phyloP scores from a whole-genome alignment of 1,140 invertebrate species.

The Cyrtorhinus lividipennis region DNA sequence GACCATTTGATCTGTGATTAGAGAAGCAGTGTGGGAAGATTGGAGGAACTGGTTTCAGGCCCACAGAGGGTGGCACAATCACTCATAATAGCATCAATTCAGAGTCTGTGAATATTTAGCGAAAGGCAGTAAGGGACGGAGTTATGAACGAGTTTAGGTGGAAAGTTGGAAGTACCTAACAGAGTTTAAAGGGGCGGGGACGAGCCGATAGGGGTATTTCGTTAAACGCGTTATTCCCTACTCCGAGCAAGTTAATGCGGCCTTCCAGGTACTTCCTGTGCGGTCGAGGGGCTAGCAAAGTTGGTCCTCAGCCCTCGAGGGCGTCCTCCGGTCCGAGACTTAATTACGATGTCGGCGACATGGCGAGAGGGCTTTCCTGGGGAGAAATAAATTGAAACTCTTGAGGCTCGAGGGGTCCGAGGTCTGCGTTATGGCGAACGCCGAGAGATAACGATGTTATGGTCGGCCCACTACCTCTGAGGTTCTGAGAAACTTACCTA shows the following conservation, averaged over 20 bases:
- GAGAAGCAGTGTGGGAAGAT: too few species aligned
- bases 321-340: neutral
- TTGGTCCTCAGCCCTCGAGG: neutral
- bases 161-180: neutral
- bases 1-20: too few species aligned
- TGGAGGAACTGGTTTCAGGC: too few species aligned
- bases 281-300: constrained; percentile 1
- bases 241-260: neutral
- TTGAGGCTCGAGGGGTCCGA: too few species aligned
- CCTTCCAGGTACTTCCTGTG: neutral
- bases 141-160: constrained; percentile 1
- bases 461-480: too few species aligned
- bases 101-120: neutral
- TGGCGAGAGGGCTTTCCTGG: too few species aligned
- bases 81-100: neutral
- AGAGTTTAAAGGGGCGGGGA: neutral
- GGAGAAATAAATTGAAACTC: too few species aligned
- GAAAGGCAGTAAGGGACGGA: neutral
- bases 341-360: too few species aligned
- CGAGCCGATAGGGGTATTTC: constrained; percentile 1
- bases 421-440: too few species aligned
- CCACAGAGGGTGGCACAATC: too few species aligned
- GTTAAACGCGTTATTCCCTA: constrained; percentile 3
- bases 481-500: too few species aligned
- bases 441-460: too few species aligned